phyloP scores from a whole-genome alignment of 2,888 invertebrate species.

The Bhutanitis thaidina region DNA sequence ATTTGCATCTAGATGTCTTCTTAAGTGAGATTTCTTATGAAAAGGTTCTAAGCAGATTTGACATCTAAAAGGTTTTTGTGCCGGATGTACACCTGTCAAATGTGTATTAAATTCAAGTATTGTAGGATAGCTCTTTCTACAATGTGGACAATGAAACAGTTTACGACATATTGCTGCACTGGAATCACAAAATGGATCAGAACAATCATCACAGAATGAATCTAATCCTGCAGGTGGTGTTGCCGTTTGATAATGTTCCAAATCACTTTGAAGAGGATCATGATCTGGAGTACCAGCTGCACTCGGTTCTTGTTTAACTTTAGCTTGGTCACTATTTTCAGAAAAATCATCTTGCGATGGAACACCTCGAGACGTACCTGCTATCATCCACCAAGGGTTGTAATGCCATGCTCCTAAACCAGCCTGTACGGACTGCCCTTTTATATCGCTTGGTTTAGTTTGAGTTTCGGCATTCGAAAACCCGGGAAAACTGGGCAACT shows the following conservation, averaged over 20 bases:
- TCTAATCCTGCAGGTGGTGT: conserved; percentile 69
- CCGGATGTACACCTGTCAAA: conserved; percentile 74
- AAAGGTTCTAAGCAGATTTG: conserved; percentile 77
- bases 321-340: conserved; percentile 65
- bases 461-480: conserved; percentile 77
- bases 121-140: conserved; percentile 75
- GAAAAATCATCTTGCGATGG: conserved; percentile 70
- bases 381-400: conserved; percentile 79
- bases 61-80: conserved; percentile 76
- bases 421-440: conserved; percentile 59
- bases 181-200: conserved; percentile 76
- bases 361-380: conserved; percentile 68
- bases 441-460: conserved; percentile 70
- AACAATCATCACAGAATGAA: conserved; percentile 76
- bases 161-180: conserved; percentile 68
- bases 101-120: conserved; percentile 76
- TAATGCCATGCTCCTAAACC: conserved; percentile 73
- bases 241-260: conserved; percentile 56
- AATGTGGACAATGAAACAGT: conserved; percentile 77
- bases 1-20: conserved; percentile 72
- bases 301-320: conserved; percentile 69
- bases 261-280: conserved; percentile 60
- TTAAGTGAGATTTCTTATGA: conserved; percentile 71
- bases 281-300: conserved; percentile 66
- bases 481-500: conserved; percentile 72